phyloP scores from a whole-genome alignment of 2,797 vertebrate species.

The Schizopygopsis pylzovi region DNA sequence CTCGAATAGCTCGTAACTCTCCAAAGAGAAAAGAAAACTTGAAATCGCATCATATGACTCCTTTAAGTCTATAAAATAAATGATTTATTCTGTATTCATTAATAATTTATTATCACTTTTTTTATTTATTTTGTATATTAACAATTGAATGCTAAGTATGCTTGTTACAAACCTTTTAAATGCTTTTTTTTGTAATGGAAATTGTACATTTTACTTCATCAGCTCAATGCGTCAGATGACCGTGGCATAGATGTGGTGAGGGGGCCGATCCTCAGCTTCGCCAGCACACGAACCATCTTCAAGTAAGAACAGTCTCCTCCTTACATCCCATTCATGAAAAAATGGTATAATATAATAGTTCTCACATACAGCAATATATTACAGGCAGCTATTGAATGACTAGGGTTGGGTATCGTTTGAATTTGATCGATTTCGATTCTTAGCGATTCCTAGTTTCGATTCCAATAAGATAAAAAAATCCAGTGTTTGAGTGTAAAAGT shows the following conservation, averaged over 20 bases:
- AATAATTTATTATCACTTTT: neutral
- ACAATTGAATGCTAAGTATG: neutral
- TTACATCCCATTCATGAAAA: neutral
- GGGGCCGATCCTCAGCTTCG: conserved; percentile 93
- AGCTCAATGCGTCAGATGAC: conserved; percentile 98
- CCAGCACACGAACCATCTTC: conserved; percentile 97
- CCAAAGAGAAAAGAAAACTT: too few species aligned
- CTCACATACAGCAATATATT: neutral
- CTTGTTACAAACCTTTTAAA: neutral
- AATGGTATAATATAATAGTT: neutral
- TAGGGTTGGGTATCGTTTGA: too few species aligned
- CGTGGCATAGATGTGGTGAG: conserved; percentile 93
- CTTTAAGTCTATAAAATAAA: neutral
- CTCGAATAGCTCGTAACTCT: too few species aligned
- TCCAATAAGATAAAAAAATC: too few species aligned
- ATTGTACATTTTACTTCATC: neutral
- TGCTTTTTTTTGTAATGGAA: neutral
- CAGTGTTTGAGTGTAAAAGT: too few species aligned
- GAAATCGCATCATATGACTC: too few species aligned
- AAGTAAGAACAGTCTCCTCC: conserved; percentile 80
- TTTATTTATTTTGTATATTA: neutral
- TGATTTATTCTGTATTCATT: too few species aligned
- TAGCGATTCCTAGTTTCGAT: too few species aligned
- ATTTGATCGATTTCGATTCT: too few species aligned
- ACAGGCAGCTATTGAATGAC: neutral